Evolutionary conservation across 2,888 invertebrate species (phyloP).

Genomic region (Synanthedon andrenaeformis): DNA sequence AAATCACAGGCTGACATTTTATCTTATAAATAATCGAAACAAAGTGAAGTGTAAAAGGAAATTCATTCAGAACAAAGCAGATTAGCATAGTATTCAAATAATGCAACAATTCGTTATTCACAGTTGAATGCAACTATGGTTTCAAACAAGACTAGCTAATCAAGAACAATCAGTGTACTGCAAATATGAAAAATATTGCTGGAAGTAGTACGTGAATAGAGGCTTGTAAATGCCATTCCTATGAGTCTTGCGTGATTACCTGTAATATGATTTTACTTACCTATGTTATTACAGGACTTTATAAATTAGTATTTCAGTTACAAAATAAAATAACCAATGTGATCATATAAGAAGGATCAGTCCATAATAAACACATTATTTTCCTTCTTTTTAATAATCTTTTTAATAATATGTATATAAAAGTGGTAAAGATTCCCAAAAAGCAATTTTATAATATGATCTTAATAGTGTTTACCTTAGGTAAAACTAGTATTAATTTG

Average conservation of each 20-base stretch:
- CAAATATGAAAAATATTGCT: slow-evolving; percentile 7
- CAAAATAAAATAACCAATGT: too few species aligned
- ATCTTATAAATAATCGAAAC: too few species aligned
- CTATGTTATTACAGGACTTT: not conserved
- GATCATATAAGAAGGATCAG: too few species aligned
- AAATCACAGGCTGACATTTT: too few species aligned
- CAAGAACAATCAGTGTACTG: slow-evolving; percentile 19
- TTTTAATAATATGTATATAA: too few species aligned
- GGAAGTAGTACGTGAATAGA: too few species aligned
- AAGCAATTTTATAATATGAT: too few species aligned
- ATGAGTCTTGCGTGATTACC: not conserved
- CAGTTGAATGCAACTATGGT: slow-evolving; percentile 7
- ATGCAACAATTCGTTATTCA: slow-evolving; percentile 1
- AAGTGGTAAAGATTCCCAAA: too few species aligned
- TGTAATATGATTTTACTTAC: not conserved
- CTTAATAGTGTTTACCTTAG: too few species aligned
- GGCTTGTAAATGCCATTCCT: not conserved
- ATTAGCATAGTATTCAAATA: not conserved
- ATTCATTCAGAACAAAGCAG: not conserved
- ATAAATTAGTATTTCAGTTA: not conserved
- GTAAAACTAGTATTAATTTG: too few species aligned
- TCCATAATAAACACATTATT: too few species aligned
- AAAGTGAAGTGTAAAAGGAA: not conserved
- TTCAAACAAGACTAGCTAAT: slow-evolving; percentile 19
- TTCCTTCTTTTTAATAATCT: too few species aligned